Conservation (phyloP, 2,888 invertebrate species). For the Drosophila lutescens region DNA sequence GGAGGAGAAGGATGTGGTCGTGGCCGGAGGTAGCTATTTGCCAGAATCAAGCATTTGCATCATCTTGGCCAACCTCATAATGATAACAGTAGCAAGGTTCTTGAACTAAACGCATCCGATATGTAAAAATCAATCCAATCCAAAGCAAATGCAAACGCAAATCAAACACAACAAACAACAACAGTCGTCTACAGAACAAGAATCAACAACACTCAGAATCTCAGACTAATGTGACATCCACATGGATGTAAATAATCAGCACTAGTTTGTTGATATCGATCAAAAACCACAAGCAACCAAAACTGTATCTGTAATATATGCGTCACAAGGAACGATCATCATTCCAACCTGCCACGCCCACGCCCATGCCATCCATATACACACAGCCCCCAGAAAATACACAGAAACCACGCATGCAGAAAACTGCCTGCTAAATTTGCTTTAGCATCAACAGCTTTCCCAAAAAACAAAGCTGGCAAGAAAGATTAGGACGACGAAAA, state of each 20-base stretch:
- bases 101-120: slow-evolving; percentile 78
- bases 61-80: slow-evolving; percentile 84
- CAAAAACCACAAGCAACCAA: slow-evolving; percentile 26
- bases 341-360: slow-evolving; percentile 31
- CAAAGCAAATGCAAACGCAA: slow-evolving; percentile 49
- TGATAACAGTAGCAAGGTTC: slow-evolving; percentile 83
- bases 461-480: slow-evolving; percentile 10
- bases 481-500: slow-evolving; percentile 15
- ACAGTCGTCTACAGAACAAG: slow-evolving; percentile 64
- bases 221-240: slow-evolving; percentile 55
- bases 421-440: slow-evolving; percentile 41
- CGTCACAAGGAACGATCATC: slow-evolving; percentile 61
- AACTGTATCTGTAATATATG: slow-evolving; percentile 65
- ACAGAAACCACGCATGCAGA: slow-evolving; percentile 38
- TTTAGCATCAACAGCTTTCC: slow-evolving; percentile 32
- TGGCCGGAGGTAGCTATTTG: slow-evolving; percentile 84
- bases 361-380: slow-evolving; percentile 32
- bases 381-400: slow-evolving; percentile 12
- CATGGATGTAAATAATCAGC: slow-evolving; percentile 26
- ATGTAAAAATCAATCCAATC: slow-evolving; percentile 63
- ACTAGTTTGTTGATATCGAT: slow-evolving; percentile 39
- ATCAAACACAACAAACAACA: slow-evolving; percentile 47
- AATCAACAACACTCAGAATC: slow-evolving; percentile 35
- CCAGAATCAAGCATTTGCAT: slow-evolving; percentile 82
- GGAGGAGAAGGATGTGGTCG: slow-evolving; percentile 92